These are phyloP conservation scores for Podabrus alpinus DNA, from an alignment of 2,888 invertebrate species.

Conservation along the genomic window DNA sequence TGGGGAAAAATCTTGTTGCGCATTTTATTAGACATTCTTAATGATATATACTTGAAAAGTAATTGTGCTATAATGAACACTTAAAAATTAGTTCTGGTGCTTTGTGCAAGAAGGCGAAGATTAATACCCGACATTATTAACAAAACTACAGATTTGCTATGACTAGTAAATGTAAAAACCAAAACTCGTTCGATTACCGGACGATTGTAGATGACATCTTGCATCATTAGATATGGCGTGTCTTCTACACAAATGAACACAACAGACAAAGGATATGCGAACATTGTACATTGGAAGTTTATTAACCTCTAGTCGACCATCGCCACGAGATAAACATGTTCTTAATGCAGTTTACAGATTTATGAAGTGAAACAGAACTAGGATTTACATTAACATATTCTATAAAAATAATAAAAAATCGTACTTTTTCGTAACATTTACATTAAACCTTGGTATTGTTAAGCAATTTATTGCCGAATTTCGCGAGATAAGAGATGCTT, in stretches of 20 bases:
- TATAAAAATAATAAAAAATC: background rate
- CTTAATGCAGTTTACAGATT: conserved; percentile 29
- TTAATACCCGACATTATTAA: background rate
- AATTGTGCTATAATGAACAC: background rate
- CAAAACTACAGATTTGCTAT: conserved; percentile 9
- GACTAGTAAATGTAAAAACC: conserved; percentile 24
- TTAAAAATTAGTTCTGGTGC: background rate
- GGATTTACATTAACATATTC: conserved; percentile 1
- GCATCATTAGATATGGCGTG: conserved; percentile 24
- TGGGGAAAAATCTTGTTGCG: background rate
- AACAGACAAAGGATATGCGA: conserved; percentile 27
- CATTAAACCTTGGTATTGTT: background rate
- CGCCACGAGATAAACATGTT: conserved; percentile 24
- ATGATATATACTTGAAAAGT: background rate
- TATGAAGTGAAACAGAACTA: conserved; percentile 11
- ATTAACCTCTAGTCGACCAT: conserved; percentile 21
- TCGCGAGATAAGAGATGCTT: background rate
- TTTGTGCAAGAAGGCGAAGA: background rate
- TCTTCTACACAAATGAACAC: conserved; percentile 28
- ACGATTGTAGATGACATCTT: conserved; percentile 20
- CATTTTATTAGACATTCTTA: background rate
- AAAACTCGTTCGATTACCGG: conserved; percentile 24
- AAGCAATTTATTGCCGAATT: background rate
- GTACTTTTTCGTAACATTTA: background rate
- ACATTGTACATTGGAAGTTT: conserved; percentile 21